phyloP scores from a whole-genome alignment of 2,113 vertebrate genomes.

The Terrapene triunguis region DNA sequence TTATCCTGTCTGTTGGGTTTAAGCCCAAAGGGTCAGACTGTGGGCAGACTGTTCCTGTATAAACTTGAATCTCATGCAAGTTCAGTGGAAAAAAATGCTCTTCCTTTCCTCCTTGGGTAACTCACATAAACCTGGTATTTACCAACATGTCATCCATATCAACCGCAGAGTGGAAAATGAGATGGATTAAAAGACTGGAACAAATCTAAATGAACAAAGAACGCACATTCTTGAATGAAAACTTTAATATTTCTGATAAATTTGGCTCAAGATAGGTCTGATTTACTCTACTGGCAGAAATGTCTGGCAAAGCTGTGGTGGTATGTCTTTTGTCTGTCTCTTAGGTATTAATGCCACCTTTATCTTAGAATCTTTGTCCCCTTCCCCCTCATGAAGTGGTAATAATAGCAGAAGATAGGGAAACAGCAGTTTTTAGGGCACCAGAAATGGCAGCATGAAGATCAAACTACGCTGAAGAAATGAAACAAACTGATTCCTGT shows the following conservation, averaged over 20 bases:
- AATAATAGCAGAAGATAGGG: background rate
- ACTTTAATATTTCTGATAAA: background rate
- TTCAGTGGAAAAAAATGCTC: background rate
- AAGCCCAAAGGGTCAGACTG: background rate
- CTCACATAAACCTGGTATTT: background rate
- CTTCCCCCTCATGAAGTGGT: background rate
- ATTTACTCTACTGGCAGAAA: background rate
- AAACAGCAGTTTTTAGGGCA: background rate
- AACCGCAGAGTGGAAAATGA: slow-evolving; percentile 10
- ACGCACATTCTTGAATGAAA: slow-evolving; percentile 7
- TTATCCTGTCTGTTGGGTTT: background rate
- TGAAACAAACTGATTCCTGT: background rate
- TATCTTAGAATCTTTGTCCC: background rate
- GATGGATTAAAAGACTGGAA: background rate
- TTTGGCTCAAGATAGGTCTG: background rate
- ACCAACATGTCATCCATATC: background rate
- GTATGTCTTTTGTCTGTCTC: background rate
- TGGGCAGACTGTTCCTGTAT: background rate
- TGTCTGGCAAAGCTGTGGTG: background rate
- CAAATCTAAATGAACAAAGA: background rate
- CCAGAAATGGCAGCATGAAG: background rate
- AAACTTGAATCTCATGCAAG: background rate
- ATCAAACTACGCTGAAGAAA: background rate
- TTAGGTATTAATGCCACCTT: background rate
- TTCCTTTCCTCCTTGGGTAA: background rate